Evolutionary conservation across 1,140 invertebrate genomes (phyloP).

Genomic region (Sinonovacula constricta): DNA sequence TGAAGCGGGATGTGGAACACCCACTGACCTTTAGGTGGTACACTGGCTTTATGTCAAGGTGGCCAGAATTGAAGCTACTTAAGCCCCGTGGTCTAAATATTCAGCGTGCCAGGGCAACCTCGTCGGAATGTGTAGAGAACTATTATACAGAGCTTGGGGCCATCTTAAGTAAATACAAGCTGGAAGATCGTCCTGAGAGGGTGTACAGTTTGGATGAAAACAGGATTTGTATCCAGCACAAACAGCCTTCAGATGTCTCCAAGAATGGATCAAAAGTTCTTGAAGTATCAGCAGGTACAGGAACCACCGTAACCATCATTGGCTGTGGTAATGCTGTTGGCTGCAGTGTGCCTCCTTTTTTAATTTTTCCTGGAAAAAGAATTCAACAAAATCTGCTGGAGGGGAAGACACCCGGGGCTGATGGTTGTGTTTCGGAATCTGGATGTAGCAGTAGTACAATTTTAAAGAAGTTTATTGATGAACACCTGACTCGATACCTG

Average conservation of each 20-base stretch:
- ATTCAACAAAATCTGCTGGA: conserved; percentile 63
- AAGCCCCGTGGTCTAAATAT: conserved; percentile 21
- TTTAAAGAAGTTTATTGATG: conserved; percentile 9
- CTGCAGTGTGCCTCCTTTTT: conserved; percentile 71
- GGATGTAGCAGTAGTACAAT: conserved; percentile 19
- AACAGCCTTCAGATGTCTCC: conserved; percentile 44
- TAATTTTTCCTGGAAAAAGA: conserved; percentile 75
- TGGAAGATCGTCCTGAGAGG: conserved; percentile 64
- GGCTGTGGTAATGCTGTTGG: conserved; percentile 75
- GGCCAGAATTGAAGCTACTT: conserved; percentile 9
- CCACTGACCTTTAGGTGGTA: conserved; percentile 27
- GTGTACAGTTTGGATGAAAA: conserved; percentile 79
- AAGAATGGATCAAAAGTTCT: conserved; percentile 44
- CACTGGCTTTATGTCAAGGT: conserved; percentile 3
- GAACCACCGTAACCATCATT: conserved; percentile 77
- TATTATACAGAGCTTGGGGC: conserved; percentile 28
- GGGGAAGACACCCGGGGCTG: conserved; percentile 1
- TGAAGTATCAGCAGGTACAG: conserved; percentile 73
- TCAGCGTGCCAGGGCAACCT: conserved; percentile 28
- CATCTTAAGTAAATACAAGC: conserved; percentile 39
- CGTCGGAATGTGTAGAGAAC: neutral
- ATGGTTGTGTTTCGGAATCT: conserved; percentile 17
- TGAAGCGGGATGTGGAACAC: conserved; percentile 6
- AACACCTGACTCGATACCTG: conserved; percentile 16
- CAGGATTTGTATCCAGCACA: conserved; percentile 73